phyloP scores from a whole-genome alignment of 2,113 vertebrate genomes.

The Oreocharis arfaki region DNA sequence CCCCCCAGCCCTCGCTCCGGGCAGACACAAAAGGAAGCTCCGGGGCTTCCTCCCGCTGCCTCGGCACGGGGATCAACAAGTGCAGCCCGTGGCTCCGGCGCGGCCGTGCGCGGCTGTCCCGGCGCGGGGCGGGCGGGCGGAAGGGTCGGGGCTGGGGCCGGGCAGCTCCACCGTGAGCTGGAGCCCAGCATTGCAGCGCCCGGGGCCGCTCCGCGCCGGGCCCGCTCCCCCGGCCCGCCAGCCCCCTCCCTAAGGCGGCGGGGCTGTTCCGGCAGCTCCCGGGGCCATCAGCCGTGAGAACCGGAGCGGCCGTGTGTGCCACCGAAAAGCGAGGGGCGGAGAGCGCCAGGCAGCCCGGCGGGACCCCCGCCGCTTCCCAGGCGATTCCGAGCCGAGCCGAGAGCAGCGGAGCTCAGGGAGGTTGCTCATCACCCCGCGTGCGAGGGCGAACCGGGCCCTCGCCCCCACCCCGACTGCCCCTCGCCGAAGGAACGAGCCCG shows the following conservation, averaged over 20 bases:
- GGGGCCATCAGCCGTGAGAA: not conserved
- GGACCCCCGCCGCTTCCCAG: not conserved
- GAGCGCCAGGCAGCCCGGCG: not conserved
- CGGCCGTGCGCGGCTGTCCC: conserved; percentile 56
- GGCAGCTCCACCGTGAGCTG: conserved; percentile 68
- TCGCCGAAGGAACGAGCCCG: accelerated
- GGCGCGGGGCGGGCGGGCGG: conserved; percentile 50
- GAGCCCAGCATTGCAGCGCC: conserved; percentile 12
- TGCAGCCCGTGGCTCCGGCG: conserved; percentile 52
- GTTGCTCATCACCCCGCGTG: accelerated
- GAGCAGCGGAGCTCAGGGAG: not conserved
- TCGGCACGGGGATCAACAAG: conserved; percentile 80
- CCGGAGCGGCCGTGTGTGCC: not conserved
- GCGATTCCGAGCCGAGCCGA: not conserved
- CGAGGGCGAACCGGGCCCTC: accelerated
- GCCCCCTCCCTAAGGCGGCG: not conserved
- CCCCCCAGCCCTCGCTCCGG: not conserved
- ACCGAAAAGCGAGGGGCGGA: not conserved
- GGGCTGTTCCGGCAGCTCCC: not conserved
- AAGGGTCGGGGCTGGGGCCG: not conserved
- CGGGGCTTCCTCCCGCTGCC: not conserved
- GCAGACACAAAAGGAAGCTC: not conserved
- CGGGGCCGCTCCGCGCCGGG: not conserved
- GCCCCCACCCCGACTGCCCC: not conserved
- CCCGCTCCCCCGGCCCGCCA: not conserved